Evolutionary conservation across 2,888 invertebrate genomes (phyloP).

Genomic region (Oligia strigilis): DNA sequence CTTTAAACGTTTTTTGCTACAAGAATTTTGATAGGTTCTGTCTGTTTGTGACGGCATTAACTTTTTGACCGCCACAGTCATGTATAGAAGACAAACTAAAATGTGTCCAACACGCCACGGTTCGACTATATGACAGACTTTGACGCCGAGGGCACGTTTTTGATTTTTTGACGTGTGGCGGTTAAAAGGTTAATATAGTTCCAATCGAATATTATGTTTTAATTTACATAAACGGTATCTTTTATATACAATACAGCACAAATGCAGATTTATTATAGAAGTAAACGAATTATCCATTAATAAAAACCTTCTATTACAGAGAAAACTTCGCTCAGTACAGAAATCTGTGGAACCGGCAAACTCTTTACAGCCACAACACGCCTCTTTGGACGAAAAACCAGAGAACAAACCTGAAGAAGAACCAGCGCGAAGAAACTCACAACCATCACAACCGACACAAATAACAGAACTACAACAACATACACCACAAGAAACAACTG

Average conservation of each 20-base stretch:
- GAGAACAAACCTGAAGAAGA: slow-evolving; percentile 74
- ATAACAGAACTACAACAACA: slow-evolving; percentile 45
- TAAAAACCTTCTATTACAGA: slow-evolving; percentile 80
- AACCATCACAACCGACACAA: slow-evolving; percentile 54
- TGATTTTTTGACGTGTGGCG: too few species aligned
- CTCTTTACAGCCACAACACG: slow-evolving; percentile 78
- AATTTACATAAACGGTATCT: background rate
- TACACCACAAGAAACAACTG: slow-evolving; percentile 66
- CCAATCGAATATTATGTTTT: background rate
- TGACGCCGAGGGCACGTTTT: too few species aligned
- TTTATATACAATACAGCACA: too few species aligned
- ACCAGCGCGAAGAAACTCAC: slow-evolving; percentile 70
- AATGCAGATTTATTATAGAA: background rate
- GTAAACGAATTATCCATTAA: background rate
- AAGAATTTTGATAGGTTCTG: slow-evolving; percentile 5
- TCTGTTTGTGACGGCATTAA: too few species aligned
- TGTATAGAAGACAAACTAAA: too few species aligned
- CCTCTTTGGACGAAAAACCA: slow-evolving; percentile 83
- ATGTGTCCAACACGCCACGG: too few species aligned
- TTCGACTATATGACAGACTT: too few species aligned
- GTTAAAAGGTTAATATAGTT: too few species aligned
- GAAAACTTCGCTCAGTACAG: slow-evolving; percentile 92
- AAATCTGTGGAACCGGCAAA: slow-evolving; percentile 87
- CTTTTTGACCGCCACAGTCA: too few species aligned
- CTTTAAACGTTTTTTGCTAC: slow-evolving; percentile 24